Conservation (phyloP, 1,140 invertebrate species). For the Sitobion miscanthi region DNA sequence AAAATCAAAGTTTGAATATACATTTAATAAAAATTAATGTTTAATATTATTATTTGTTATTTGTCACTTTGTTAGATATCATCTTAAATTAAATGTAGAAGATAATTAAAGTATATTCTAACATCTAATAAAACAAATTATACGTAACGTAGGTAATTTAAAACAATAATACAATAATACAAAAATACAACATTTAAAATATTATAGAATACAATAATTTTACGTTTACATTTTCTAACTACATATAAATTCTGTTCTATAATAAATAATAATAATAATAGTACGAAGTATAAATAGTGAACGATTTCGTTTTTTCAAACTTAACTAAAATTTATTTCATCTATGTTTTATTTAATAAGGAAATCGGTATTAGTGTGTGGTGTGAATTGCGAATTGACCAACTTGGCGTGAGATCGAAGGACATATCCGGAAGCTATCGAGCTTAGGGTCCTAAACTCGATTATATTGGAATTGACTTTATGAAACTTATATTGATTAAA, state of each 20-base stretch:
- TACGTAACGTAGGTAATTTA: not conserved
- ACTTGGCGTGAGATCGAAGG: not conserved
- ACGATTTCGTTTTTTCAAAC: not conserved
- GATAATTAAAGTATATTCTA: not conserved
- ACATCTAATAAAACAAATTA: not conserved
- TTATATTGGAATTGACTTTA: constrained; percentile 36
- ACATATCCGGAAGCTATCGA: constrained; percentile 12
- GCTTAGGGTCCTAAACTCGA: constrained; percentile 27
- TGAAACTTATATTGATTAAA: constrained; percentile 30
- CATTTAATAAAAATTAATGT: not conserved
- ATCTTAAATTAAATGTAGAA: not conserved
- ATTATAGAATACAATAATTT: not conserved
- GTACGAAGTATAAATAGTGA: not conserved
- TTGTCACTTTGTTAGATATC: not conserved
- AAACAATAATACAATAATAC: too few relatives aligned
- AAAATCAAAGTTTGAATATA: not conserved
- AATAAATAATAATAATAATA: not conserved
- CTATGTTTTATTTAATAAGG: not conserved
- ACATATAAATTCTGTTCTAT: not conserved
- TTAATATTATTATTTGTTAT: not conserved
- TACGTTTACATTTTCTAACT: not conserved
- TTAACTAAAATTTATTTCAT: not conserved
- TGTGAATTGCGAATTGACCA: constrained; percentile 7
- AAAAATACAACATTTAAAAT: not conserved
- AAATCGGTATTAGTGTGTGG: not conserved